Percentiles rank a stretch among this genome's conserved stretches.
phyloP scores from a whole-genome alignment of 35 echinoderm and acorn worm species.

The Stichopus chloronotus region DNA sequence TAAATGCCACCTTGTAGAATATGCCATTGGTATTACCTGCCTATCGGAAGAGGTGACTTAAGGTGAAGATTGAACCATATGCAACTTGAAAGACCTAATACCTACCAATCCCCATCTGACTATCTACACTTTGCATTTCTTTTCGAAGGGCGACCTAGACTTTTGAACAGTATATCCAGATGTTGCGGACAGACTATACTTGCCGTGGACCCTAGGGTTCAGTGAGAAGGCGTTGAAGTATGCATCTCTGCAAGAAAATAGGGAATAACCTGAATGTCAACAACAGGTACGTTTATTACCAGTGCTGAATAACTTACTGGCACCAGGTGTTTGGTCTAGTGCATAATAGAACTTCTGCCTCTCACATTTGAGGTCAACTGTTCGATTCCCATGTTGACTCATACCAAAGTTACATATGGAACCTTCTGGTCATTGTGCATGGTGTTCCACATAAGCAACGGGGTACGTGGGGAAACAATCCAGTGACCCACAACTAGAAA shows the following conservation, averaged over 20 bases:
- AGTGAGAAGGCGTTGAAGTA: not conserved
- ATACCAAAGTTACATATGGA: not conserved
- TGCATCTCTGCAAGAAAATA: not conserved
- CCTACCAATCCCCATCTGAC: slow-evolving; percentile 2
- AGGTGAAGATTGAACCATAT: too few species aligned
- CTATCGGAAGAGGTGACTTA: too few species aligned
- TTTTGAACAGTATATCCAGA: not conserved
- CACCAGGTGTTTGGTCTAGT: slow-evolving; percentile 14
- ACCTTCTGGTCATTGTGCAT: slow-evolving; percentile 3
- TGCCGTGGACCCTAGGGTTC: slow-evolving; percentile 10
- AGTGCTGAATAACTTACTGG: not conserved
- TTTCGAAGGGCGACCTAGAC: not conserved
- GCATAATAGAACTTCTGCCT: not conserved
- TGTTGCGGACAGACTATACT: not conserved
- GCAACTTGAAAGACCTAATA: too few species aligned
- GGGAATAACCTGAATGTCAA: not conserved
- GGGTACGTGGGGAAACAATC: not conserved
- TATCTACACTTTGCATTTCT: not conserved
- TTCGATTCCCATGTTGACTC: not conserved
- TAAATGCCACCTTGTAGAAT: too few species aligned
- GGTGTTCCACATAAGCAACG: not conserved
- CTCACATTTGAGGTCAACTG: not conserved
- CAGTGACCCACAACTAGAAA: slow-evolving; percentile 2
- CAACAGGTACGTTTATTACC: not conserved
- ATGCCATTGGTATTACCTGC: too few species aligned